These are phyloP conservation scores for Dryococelus australis DNA, from an alignment of 2,888 invertebrate species.

Conservation along the genomic window DNA sequence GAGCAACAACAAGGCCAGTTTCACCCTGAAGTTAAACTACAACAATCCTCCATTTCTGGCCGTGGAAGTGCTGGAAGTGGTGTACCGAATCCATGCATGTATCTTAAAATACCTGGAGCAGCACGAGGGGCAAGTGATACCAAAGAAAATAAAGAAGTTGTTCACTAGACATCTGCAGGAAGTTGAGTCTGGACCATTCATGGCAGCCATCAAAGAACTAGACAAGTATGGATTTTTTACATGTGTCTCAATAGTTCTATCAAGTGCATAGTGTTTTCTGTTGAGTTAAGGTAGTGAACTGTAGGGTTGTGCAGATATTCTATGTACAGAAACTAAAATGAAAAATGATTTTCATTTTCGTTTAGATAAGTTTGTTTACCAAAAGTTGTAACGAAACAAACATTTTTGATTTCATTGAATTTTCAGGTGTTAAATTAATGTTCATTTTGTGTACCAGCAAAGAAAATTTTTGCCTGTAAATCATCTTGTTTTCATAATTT, in stretches of 20 bases:
- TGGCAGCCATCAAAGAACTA: constrained; percentile 33
- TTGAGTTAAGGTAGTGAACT: neutral
- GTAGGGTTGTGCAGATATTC: too few relatives aligned
- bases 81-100: constrained; percentile 86
- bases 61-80: constrained; percentile 88
- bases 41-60: constrained; percentile 82
- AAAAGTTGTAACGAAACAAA: too few relatives aligned
- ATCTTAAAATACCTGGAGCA: constrained; percentile 85
- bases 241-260: neutral
- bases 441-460: too few relatives aligned
- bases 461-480: too few relatives aligned
- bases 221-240: constrained; percentile 31
- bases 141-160: constrained; percentile 62
- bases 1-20: constrained; percentile 73
- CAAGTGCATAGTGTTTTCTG: neutral
- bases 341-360: too few relatives aligned
- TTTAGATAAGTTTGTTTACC: too few relatives aligned
- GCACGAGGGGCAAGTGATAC: constrained; percentile 69
- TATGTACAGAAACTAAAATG: too few relatives aligned
- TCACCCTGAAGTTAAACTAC: constrained; percentile 87
- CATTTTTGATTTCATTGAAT: too few relatives aligned
- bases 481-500: too few relatives aligned
- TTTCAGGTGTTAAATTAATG: too few relatives aligned
- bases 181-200: constrained; percentile 61
- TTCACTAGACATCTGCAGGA: constrained; percentile 66